Base-by-base conservation (phyloP, 2,113 vertebrate genomes). In the Alectura lathami region DNA sequence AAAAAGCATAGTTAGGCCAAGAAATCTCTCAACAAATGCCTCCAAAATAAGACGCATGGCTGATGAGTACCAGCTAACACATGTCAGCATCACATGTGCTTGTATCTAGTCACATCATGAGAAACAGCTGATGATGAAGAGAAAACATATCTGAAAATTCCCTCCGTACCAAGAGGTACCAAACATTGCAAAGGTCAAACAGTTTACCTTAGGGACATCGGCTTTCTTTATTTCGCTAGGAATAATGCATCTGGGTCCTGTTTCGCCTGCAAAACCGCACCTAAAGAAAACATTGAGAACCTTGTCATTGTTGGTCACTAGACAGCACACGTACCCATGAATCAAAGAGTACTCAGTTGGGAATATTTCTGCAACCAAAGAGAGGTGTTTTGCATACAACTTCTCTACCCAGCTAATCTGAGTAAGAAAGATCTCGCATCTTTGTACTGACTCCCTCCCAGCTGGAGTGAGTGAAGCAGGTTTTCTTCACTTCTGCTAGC, bases 201-300 rank as follows among this genome's bases (percentile, higher is more conserved):
- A 24, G 8, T 2, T 95, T 95, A 99, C 98, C 98, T 99, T 98
- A 17, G 98, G 90, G 27, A 98, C 53, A 48, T 98, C 98, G 4
- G 98, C 97, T 95, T 97, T 99, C 98, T 98, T 98, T 89, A 99
- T 98, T 97, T 99, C 99, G 96, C 99, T 99, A 64, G 99, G 99
- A 96, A 99, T 99, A 88, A 99, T 99, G 97, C 99, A 99, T 95
- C 99, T 99, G 74, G 99, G 99, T 83, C 99, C 99, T 34, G 98
- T 99, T 98, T 99, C 99, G 94, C 99, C 99, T 89, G 99, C 99
- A 98, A 99, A 99, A 84, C 99, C 99, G 97, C 99, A 99, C 95
- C 99, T 99, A 82, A 96, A 88, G 68, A 66, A 60, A 82, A 89
- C 0, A 2, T 18, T 50, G 30, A 38, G 68, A 91, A 64, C 0